These are phyloP conservation scores for Clarias fuscus DNA, from an alignment of 2,797 vertebrate genomes.

Conservation along the genomic window DNA sequence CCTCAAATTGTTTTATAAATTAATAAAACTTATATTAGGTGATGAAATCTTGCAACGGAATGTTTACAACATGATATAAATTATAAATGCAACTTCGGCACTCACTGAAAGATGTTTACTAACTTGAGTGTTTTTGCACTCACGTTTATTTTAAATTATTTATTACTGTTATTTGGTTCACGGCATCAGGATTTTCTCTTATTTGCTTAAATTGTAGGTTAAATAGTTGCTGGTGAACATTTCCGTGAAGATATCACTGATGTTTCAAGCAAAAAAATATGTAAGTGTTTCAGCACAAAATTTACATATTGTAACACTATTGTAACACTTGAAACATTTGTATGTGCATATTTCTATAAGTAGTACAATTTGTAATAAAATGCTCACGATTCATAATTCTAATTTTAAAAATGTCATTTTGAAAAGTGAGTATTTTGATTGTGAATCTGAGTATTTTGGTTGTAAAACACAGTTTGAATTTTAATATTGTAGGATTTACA, in stretches of 20 bases:
- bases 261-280: neutral
- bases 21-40: neutral
- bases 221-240: neutral
- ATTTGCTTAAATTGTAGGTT: neutral
- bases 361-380: neutral
- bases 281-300: neutral
- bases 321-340: no score
- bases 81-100: neutral
- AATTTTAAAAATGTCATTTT: no score
- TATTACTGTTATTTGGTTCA: neutral
- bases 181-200: neutral
- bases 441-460: no score
- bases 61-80: neutral
- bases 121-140: neutral
- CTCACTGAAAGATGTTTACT: conserved; percentile 2
- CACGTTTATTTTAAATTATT: neutral
- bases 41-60: neutral
- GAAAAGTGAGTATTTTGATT: no score
- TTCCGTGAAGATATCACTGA: neutral
- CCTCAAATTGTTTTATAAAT: neutral
- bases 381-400: no score
- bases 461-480: no score
- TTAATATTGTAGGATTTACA: no score
- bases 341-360: neutral
- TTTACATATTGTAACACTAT: neutral